Evolutionary conservation across 2,797 vertebrate genomes (phyloP).

Genomic region (Loriculus beryllinus): DNA sequence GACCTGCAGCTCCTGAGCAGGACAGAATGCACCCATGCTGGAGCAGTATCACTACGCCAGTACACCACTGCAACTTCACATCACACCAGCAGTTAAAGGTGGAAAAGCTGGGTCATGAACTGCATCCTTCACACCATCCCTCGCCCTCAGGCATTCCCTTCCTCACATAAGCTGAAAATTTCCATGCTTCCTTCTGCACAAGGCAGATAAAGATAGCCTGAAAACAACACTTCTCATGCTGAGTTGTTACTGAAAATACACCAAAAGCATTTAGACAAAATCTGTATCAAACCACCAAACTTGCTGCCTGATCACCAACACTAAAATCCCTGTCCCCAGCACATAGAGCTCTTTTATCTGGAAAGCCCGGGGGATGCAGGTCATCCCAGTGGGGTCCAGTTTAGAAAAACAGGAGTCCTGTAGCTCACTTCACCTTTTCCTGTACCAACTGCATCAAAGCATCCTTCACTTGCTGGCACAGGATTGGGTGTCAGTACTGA

Average conservation of each 20-base stretch:
- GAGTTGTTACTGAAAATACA: not conserved
- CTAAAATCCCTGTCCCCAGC: not conserved
- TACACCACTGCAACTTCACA: not conserved
- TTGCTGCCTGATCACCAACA: not conserved
- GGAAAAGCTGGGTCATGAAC: not conserved
- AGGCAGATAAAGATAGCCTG: not conserved
- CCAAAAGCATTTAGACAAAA: not conserved
- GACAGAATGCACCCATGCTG: not conserved
- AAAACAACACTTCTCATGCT: not conserved
- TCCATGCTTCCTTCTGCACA: not conserved
- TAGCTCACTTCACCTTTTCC: not conserved
- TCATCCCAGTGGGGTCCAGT: not conserved
- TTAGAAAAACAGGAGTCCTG: not conserved
- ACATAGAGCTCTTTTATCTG: not conserved
- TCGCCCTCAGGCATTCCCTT: not conserved
- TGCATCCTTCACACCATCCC: not conserved
- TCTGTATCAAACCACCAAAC: not conserved
- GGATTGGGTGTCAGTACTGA: not conserved
- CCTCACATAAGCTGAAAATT: not conserved
- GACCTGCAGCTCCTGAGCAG: not conserved
- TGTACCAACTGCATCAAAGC: not conserved
- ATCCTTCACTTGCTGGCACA: not conserved
- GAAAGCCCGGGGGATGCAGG: not conserved
- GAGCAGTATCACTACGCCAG: not conserved
- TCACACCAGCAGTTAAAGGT: not conserved